These are phyloP conservation scores for Trissolcus japonicus DNA, from an alignment of 2,888 invertebrate species.

Conservation along the genomic window DNA sequence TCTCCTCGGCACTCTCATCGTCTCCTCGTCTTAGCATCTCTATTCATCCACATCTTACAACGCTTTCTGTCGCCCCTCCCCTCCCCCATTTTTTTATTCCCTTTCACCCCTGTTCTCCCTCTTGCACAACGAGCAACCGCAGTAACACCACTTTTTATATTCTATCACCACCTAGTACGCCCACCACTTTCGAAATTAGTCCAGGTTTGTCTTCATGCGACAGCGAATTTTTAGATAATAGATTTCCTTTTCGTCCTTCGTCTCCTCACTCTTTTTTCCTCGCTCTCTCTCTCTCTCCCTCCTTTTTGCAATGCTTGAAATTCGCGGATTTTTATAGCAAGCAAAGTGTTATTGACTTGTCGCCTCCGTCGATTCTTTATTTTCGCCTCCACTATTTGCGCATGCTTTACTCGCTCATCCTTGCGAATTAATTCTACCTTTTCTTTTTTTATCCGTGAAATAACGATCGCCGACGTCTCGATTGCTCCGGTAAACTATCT, in stretches of 20 bases:
- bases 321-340: conserved; percentile 25
- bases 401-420: conserved; percentile 16
- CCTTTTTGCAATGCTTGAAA: conserved; percentile 1
- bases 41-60: conserved; percentile 61
- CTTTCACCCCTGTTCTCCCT: conserved; percentile 24
- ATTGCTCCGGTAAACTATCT: too few relatives aligned
- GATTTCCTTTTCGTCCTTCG: conserved; percentile 47
- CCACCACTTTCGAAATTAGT: conserved; percentile 70
- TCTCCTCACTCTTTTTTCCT: too few relatives aligned
- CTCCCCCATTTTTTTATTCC: conserved; percentile 11
- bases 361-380: conserved; percentile 10
- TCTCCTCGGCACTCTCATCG: conserved; percentile 49
- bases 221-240: conserved; percentile 52
- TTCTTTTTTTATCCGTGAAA: not conserved
- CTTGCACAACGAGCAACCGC: conserved; percentile 46
- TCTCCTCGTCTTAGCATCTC: conserved; percentile 55
- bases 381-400: conserved; percentile 13
- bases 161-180: conserved; percentile 59
- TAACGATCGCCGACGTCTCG: too few relatives aligned
- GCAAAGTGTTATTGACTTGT: conserved; percentile 41
- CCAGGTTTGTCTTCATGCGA: conserved; percentile 63
- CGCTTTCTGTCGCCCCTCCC: conserved; percentile 43
- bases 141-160: conserved; percentile 60
- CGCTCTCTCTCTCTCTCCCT: conserved; percentile 21
- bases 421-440: conserved; percentile 22